Evolutionary conservation across 2,113 vertebrate species (phyloP).

Genomic region (Pandion haliaetus): DNA sequence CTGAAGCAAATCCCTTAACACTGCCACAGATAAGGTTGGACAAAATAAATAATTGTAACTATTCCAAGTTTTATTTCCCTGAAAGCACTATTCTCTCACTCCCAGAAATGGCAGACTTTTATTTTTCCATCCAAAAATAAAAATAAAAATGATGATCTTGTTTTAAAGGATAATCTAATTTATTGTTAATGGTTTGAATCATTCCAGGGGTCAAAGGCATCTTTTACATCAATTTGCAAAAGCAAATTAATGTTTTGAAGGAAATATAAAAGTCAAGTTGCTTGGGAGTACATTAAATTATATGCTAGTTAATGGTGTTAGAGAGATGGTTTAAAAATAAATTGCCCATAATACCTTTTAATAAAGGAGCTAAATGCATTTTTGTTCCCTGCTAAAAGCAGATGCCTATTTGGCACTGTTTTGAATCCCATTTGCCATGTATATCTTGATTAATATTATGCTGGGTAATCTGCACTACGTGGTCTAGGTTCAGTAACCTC

Average conservation of each 20-base stretch:
- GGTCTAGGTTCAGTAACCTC: slow-evolving; percentile 81
- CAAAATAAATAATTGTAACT: neutral
- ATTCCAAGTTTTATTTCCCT: neutral
- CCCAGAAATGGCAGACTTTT: neutral
- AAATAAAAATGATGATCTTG: slow-evolving; percentile 38
- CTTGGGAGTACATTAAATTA: slow-evolving; percentile 76
- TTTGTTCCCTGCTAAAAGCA: slow-evolving; percentile 74
- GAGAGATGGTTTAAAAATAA: slow-evolving; percentile 76
- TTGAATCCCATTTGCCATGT: slow-evolving; percentile 77
- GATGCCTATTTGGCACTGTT: slow-evolving; percentile 76
- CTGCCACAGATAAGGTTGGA: neutral
- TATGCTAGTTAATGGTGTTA: slow-evolving; percentile 76
- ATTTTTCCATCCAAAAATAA: slow-evolving; percentile 19
- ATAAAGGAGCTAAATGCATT: slow-evolving; percentile 70
- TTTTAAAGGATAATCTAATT: slow-evolving; percentile 72
- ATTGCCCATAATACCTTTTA: slow-evolving; percentile 76
- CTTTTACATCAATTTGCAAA: slow-evolving; percentile 72
- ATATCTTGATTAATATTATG: slow-evolving; percentile 91
- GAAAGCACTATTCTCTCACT: neutral
- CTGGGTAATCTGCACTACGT: slow-evolving; percentile 71
- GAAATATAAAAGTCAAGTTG: slow-evolving; percentile 76
- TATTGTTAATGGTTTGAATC: slow-evolving; percentile 70
- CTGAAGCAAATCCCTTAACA: neutral
- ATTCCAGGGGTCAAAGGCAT: slow-evolving; percentile 69
- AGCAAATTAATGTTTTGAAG: slow-evolving; percentile 77